A percentile compares a stretch with the other conserved stretches of the same genome.
Evolutionary conservation across 2,888 invertebrate genomes (phyloP).

Genomic region (Zelleria hepariella): DNA sequence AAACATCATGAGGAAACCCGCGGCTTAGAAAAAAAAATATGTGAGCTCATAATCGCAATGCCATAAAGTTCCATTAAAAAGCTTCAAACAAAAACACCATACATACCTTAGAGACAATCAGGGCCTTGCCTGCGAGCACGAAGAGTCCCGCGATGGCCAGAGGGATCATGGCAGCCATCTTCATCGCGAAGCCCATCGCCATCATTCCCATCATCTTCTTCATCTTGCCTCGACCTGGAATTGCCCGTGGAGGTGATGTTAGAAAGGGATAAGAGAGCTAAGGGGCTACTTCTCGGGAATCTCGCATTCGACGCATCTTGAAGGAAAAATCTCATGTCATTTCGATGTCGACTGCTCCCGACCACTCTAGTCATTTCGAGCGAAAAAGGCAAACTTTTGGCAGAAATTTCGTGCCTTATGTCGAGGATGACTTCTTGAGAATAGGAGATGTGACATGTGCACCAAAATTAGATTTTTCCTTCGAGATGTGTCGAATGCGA

Average conservation of each 20-base stretch:
- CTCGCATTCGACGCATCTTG: no score
- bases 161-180: conserved; percentile 86
- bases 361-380: no score
- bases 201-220: conserved; percentile 93
- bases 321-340: background rate
- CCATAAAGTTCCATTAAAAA: no score
- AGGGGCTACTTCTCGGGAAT: no score
- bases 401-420: no score
- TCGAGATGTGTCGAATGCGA: no score
- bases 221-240: conserved; percentile 85
- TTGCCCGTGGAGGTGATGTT: background rate
- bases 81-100: background rate
- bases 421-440: background rate
- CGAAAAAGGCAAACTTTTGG: background rate
- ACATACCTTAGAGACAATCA: conserved; percentile 78
- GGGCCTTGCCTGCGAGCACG: conserved; percentile 87
- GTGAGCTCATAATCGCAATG: no score
- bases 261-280: background rate
- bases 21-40: no score
- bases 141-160: conserved; percentile 85
- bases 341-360: no score
- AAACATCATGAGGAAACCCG: no score
- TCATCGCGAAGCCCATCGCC: conserved; percentile 91
- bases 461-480: no score
- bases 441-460: no score